A percentile compares a stretch with the other conserved stretches of the same genome.
Evolutionary conservation across 2,113 vertebrate genomes (phyloP).

Genomic region (Corythornis vintsioides): DNA sequence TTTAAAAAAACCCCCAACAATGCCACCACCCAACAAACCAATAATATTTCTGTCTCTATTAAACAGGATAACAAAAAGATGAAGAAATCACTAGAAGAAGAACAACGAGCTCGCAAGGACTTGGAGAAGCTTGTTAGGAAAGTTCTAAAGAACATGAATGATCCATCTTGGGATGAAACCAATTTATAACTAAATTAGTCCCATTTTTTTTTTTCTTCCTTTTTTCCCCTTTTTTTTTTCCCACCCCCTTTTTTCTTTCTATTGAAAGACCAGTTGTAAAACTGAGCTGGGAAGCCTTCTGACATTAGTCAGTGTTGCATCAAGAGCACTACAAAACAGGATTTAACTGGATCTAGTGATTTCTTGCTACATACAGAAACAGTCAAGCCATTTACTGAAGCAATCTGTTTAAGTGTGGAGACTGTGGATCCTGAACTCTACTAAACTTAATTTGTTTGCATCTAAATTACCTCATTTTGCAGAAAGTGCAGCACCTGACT

Average conservation of each 20-base stretch:
- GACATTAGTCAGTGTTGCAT: slow-evolving; percentile 60
- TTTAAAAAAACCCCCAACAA: not conserved
- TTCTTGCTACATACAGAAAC: slow-evolving; percentile 47
- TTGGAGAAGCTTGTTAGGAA: slow-evolving; percentile 93
- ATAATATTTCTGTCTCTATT: slow-evolving; percentile 9
- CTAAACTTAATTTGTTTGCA: slow-evolving; percentile 59
- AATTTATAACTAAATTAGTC: slow-evolving; percentile 82
- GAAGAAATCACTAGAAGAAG: slow-evolving; percentile 94
- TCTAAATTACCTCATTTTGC: slow-evolving; percentile 77
- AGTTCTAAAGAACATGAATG: slow-evolving; percentile 93
- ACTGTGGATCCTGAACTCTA: slow-evolving; percentile 33
- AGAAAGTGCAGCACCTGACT: slow-evolving; percentile 69
- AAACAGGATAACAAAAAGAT: slow-evolving; percentile 96
- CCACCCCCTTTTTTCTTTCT: not conserved
- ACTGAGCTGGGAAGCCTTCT: slow-evolving; percentile 56
- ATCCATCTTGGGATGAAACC: slow-evolving; percentile 96
- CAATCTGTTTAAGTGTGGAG: slow-evolving; percentile 48
- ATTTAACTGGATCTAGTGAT: slow-evolving; percentile 69
- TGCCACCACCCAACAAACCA: not conserved
- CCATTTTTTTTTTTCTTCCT: accelerated
- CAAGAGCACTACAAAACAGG: slow-evolving; percentile 64
- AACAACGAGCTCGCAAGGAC: slow-evolving; percentile 92
- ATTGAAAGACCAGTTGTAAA: slow-evolving; percentile 63
- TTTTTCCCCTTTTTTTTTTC: not conserved
- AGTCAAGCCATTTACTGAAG: slow-evolving; percentile 58